Percentiles rank a stretch among this genome's conserved stretches.
These are phyloP conservation scores for Zophobas morio DNA, from an alignment of 1,140 invertebrate genomes.

Conservation along the genomic window DNA sequence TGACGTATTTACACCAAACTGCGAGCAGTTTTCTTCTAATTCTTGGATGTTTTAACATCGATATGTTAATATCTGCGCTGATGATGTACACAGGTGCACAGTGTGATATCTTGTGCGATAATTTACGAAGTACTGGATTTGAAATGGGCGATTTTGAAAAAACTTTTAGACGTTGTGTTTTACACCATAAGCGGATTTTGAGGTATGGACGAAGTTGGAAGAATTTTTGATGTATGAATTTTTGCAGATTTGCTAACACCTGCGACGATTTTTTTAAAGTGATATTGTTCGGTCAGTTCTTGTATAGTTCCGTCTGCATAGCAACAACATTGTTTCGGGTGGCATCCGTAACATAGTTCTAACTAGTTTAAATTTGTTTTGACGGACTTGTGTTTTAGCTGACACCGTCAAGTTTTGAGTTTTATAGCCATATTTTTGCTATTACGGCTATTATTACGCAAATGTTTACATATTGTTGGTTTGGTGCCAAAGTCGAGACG, in stretches of 20 bases:
- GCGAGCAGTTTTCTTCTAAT: background rate
- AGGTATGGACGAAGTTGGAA: background rate
- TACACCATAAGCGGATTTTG: background rate
- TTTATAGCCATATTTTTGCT: background rate
- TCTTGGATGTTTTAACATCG: background rate
- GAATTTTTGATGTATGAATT: background rate
- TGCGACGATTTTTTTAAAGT: background rate
- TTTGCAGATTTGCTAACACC: background rate
- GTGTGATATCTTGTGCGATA: constrained; percentile 3
- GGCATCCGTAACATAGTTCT: background rate
- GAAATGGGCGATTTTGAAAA: background rate
- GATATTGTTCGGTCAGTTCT: background rate
- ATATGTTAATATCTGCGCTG: background rate
- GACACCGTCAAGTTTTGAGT: background rate
- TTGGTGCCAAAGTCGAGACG: background rate
- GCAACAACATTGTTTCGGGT: background rate
- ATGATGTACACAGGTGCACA: background rate
- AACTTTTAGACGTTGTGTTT: background rate
- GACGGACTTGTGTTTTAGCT: background rate
- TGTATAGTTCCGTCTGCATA: background rate
- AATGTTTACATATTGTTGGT: background rate
- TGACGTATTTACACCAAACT: background rate
- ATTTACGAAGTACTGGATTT: background rate
- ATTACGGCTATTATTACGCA: background rate
- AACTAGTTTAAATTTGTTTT: too few relatives aligned